Evolutionary conservation across 2,797 vertebrate genomes (phyloP), one percentile per base, ranked within the genome.

Genomic region (Epinephelus awoara): DNA sequence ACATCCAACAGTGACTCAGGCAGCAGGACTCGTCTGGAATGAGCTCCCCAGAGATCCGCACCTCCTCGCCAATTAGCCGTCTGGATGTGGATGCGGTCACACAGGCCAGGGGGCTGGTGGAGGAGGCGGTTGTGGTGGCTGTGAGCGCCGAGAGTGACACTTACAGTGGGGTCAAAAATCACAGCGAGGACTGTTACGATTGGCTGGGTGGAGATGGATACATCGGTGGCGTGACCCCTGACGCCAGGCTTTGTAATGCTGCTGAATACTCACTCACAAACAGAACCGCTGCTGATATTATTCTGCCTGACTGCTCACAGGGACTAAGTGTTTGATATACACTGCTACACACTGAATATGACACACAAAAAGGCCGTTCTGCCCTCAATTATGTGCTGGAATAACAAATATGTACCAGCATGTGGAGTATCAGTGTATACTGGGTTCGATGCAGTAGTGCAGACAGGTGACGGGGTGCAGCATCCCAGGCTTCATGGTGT

Each of bases 41-140:
- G 79, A 89, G 83, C 52, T 83, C 86, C 82, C 83, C 0, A 4
- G 81, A 77, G 80, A 82, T 14, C 49, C 0, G 62, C 75, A 40
- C 80, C 18, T 69, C 15, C 51, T 18, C 34, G 44, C 82, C 80
- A 91, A 92, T 87, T 87, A 87, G 38, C 19, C 4, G 25, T 46
- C 8, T 38, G 46, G 67, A 78, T 65, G 74, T 38, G 68, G 77
- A 78, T 17, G 38, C 2, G 19, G 72, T 85, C 83, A 68, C 72
- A 10, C 0, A 3, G 63, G 40, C 27, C 27, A 1, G 7, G 7
- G 67, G 13, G 6, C 2, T 5, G 58, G 46, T 2, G 63, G 19
- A 15, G 56, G 54, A 8, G 64, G 29, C 38, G 75, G 19, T 3
- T 71, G 50, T 0, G 64, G 19, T 5, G 25, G 46, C 3, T 9